Conservation (phyloP, 1,140 invertebrate species). For the Triops longicaudatus region DNA sequence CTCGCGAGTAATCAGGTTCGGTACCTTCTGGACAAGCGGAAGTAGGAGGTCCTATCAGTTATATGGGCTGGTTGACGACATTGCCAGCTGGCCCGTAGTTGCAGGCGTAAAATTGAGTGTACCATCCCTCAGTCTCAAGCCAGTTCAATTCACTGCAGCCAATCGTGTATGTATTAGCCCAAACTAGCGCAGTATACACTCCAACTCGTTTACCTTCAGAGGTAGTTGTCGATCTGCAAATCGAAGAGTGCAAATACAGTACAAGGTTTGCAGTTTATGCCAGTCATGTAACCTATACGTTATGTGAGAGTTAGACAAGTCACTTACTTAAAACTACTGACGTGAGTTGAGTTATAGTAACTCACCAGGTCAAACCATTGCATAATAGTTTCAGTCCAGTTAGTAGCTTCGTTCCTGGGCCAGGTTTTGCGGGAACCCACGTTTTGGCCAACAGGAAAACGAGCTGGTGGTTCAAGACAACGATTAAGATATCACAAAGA, state of each 20-base stretch:
- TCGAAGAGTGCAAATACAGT: too few species aligned
- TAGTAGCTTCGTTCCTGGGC: not conserved
- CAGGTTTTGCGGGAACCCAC: not conserved
- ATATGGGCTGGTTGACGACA: slow-evolving; percentile 23
- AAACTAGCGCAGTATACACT: slow-evolving; percentile 7
- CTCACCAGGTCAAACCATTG: not conserved
- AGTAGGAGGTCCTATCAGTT: slow-evolving; percentile 24
- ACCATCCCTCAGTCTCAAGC: slow-evolving; percentile 8
- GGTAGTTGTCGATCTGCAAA: not conserved
- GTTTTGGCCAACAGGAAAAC: not conserved
- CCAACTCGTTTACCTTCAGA: not conserved
- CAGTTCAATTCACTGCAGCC: slow-evolving; percentile 17
- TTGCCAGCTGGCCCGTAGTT: slow-evolving; percentile 11
- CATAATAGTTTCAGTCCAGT: not conserved
- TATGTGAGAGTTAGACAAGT: not conserved
- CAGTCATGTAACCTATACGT: too few species aligned
- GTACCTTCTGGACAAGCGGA: slow-evolving; percentile 30
- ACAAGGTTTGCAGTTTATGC: too few species aligned
- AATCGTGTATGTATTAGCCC: slow-evolving; percentile 5
- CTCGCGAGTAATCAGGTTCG: not conserved
- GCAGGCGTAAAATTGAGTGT: not conserved
- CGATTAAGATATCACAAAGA: not conserved
- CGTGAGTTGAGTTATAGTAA: not conserved
- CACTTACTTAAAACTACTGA: not conserved
- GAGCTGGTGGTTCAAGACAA: not conserved